Conservation (phyloP, 2,888 invertebrate genomes). For the Gortyna flavago region DNA sequence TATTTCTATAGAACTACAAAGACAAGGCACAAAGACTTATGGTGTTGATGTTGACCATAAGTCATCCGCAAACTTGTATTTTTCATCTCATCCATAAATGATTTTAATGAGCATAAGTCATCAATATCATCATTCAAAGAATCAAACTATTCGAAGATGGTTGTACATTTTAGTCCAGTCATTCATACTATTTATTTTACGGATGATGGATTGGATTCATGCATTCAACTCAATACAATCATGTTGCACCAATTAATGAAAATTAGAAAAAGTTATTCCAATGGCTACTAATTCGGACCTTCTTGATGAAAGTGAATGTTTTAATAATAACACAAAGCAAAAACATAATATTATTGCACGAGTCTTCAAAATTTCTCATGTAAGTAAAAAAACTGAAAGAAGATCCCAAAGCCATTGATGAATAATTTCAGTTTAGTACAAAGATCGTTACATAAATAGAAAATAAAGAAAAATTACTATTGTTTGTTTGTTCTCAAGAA, state of each 20-base stretch:
- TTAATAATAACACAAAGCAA: neutral
- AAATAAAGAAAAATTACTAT: slow-evolving; percentile 53
- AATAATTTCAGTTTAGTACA: neutral
- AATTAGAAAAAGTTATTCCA: neutral
- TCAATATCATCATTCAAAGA: slow-evolving; percentile 47
- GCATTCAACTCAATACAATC: neutral
- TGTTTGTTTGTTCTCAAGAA: slow-evolving; percentile 65
- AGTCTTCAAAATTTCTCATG: neutral
- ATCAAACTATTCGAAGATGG: slow-evolving; percentile 24
- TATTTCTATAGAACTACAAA: slow-evolving; percentile 82
- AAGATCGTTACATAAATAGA: slow-evolving; percentile 36
- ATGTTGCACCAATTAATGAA: neutral
- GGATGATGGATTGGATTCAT: neutral
- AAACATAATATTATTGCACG: neutral
- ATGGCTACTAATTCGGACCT: neutral
- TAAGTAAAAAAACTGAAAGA: neutral
- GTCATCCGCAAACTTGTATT: slow-evolving; percentile 67
- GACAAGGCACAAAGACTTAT: slow-evolving; percentile 71
- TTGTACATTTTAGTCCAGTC: slow-evolving; percentile 11
- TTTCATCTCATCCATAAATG: slow-evolving; percentile 57
- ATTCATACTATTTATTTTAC: slow-evolving; percentile 1
- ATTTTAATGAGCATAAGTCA: slow-evolving; percentile 34
- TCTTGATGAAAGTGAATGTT: neutral
- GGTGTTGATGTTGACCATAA: slow-evolving; percentile 69
- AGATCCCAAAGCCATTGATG: neutral